A percentile compares a stretch with the other conserved stretches of the same genome.
Evolutionary conservation across 2,797 vertebrate genomes (phyloP).

Genomic region (Bovichtus variegatus): DNA sequence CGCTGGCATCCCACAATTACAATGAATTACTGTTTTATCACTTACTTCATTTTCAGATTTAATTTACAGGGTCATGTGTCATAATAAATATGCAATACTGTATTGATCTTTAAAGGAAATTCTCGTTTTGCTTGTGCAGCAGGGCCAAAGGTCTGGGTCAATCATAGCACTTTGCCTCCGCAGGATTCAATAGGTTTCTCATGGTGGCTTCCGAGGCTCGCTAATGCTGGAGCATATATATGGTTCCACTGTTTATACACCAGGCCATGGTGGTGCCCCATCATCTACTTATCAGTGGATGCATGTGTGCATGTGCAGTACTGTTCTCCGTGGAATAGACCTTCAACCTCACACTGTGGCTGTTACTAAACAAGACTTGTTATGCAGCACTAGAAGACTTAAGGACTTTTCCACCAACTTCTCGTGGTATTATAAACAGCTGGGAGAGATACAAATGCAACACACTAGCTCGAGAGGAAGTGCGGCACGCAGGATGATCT

Average conservation of each 20-base stretch:
- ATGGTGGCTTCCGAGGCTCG: slow-evolving; percentile 18
- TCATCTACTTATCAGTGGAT: slow-evolving; percentile 39
- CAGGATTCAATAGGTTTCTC: slow-evolving; percentile 17
- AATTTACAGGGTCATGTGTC: slow-evolving; percentile 53
- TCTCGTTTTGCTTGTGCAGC: slow-evolving; percentile 58
- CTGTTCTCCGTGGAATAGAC: slow-evolving; percentile 29
- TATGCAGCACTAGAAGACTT: slow-evolving; percentile 22
- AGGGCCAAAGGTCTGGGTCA: slow-evolving; percentile 64
- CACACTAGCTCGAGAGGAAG: slow-evolving; percentile 22
- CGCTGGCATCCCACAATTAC: slow-evolving; percentile 25
- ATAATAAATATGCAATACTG: slow-evolving; percentile 60
- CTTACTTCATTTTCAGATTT: slow-evolving; percentile 49
- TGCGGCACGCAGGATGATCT: slow-evolving; percentile 6
- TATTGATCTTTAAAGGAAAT: slow-evolving; percentile 71
- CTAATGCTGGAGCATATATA: background rate
- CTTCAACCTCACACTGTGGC: slow-evolving; percentile 4
- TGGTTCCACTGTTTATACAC: slow-evolving; percentile 26
- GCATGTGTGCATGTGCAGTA: slow-evolving; percentile 18
- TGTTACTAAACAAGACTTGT: slow-evolving; percentile 37
- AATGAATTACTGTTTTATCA: slow-evolving; percentile 49
- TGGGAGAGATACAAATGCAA: slow-evolving; percentile 18
- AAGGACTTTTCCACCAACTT: slow-evolving; percentile 20
- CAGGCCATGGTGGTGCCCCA: background rate
- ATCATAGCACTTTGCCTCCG: slow-evolving; percentile 36
- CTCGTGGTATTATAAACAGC: slow-evolving; percentile 7